These are phyloP conservation scores for Chloropsis hardwickii DNA, from an alignment of 2,113 vertebrate genomes.

Conservation along the genomic window DNA sequence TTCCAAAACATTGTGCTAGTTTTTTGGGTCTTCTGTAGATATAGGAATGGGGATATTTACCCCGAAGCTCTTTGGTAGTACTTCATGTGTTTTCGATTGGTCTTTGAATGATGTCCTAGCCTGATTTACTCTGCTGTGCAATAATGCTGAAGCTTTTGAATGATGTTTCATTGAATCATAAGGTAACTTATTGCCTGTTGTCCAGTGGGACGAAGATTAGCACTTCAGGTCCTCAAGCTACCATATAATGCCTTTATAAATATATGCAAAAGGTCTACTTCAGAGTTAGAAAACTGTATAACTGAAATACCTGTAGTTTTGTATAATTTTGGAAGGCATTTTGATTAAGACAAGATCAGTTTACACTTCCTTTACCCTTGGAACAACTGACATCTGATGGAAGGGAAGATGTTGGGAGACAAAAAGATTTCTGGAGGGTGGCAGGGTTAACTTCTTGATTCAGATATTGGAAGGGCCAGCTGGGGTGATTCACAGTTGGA, in stretches of 20 bases:
- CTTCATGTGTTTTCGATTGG: background rate
- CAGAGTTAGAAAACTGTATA: background rate
- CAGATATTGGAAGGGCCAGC: background rate
- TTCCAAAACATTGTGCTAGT: background rate
- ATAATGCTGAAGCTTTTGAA: background rate
- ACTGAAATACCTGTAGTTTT: background rate
- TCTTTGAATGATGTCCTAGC: background rate
- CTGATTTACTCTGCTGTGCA: background rate
- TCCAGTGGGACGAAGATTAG: background rate
- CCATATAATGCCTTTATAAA: background rate
- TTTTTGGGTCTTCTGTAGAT: background rate
- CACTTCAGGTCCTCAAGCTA: background rate
- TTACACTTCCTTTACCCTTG: background rate
- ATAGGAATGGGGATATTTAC: background rate
- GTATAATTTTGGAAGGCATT: background rate
- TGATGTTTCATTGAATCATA: background rate
- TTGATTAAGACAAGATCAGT: background rate
- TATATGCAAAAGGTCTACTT: background rate
- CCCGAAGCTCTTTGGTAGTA: background rate
- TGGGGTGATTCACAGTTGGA: background rate
- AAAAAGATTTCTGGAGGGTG: background rate
- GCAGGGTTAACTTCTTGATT: background rate
- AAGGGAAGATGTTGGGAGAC: background rate
- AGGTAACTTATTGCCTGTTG: background rate
- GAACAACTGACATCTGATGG: background rate